phyloP scores from a whole-genome alignment of 1,140 invertebrate species.

The Acromyrmex echinatior region DNA sequence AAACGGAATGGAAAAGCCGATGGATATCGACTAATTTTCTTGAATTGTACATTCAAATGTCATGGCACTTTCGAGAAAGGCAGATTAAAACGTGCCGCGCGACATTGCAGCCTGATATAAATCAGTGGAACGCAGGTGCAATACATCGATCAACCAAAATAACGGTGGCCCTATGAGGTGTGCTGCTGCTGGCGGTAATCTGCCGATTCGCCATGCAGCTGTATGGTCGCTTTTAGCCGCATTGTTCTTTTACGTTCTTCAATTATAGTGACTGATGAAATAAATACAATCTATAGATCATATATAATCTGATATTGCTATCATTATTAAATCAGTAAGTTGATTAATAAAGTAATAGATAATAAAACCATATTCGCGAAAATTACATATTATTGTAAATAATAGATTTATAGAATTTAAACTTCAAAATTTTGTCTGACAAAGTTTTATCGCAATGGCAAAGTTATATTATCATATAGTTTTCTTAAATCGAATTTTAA shows the following conservation, averaged over 20 bases:
- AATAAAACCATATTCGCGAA: neutral
- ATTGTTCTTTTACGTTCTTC: conserved; percentile 42
- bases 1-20: neutral
- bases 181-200: conserved; percentile 40
- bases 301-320: neutral
- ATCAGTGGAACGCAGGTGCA: conserved; percentile 73
- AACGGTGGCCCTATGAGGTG: conserved; percentile 54
- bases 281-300: neutral
- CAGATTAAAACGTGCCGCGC: conserved; percentile 70
- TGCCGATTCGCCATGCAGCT: conserved; percentile 43
- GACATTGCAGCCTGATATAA: conserved; percentile 62
- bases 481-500: neutral
- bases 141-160: conserved; percentile 75
- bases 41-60: conserved; percentile 62
- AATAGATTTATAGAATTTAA: neutral
- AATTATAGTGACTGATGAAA: conserved; percentile 11
- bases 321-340: conserved; percentile 7
- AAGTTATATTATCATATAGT: neutral
- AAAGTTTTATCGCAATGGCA: neutral
- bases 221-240: conserved; percentile 30
- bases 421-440: neutral
- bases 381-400: neutral
- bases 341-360: neutral
- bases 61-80: conserved; percentile 47
- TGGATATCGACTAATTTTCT: conserved; percentile 61